Evolutionary conservation across 2,113 vertebrate species (phyloP).

Genomic region (Psilopogon haemacephalus): DNA sequence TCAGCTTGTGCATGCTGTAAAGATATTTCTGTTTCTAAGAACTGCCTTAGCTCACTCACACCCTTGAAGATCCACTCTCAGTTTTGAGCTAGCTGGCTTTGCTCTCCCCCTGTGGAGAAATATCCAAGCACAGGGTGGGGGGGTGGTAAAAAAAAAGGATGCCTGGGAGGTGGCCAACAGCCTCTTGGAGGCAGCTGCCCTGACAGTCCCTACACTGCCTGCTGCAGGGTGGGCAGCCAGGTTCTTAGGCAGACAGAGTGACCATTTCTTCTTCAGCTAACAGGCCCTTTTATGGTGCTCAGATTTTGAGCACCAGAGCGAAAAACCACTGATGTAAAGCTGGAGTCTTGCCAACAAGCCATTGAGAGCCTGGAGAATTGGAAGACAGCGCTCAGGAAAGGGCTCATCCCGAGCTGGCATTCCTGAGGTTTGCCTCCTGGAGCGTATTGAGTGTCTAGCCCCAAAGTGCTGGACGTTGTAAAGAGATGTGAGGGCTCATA

Average conservation of each 20-base stretch:
- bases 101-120: not conserved
- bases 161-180: not conserved
- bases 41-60: not conserved
- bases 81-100: not conserved
- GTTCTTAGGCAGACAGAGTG: rapidly evolving
- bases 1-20: not conserved
- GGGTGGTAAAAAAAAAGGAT: not conserved
- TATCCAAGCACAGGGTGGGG: not conserved
- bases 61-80: not conserved
- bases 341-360: not conserved
- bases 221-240: rapidly evolving
- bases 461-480: not conserved
- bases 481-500: not conserved
- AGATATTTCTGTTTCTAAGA: not conserved
- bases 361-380: rapidly evolving
- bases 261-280: not conserved
- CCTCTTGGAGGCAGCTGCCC: not conserved
- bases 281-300: not conserved
- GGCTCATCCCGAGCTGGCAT: not conserved
- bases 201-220: rapidly evolving
- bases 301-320: not conserved
- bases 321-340: not conserved
- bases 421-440: rapidly evolving
- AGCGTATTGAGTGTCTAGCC: not conserved
- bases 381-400: not conserved